Evolutionary conservation across 2,113 vertebrate genomes (phyloP).

Genomic region (Prunella himalayana): DNA sequence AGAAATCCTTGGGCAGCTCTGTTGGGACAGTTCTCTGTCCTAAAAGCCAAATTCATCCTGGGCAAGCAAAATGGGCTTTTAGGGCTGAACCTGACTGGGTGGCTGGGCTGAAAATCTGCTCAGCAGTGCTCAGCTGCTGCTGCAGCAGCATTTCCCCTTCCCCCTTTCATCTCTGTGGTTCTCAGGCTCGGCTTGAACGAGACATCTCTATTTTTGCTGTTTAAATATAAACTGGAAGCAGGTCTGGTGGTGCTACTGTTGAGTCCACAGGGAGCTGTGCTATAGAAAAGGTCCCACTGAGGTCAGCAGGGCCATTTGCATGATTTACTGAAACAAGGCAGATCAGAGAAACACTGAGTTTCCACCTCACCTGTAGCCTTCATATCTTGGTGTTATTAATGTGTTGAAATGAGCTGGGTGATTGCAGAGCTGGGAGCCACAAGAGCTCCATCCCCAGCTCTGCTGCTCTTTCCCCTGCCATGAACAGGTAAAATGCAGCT

Average conservation of each 20-base stretch:
- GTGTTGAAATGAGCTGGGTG: background rate
- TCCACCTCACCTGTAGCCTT: background rate
- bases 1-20: background rate
- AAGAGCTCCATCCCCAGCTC: background rate
- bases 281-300: background rate
- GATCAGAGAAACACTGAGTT: accelerated
- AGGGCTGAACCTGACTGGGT: background rate
- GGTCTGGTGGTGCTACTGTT: background rate
- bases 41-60: background rate
- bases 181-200: background rate
- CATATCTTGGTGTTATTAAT: background rate
- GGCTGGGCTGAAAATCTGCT: background rate
- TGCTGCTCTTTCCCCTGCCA: background rate
- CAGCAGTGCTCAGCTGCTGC: background rate
- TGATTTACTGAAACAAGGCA: background rate
- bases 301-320: background rate
- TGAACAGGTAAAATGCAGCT: background rate
- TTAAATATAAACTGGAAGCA: background rate
- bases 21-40: background rate
- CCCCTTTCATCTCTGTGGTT: background rate
- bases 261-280: background rate
- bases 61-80: background rate
- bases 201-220: background rate
- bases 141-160: background rate
- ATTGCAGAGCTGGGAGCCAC: background rate